These are phyloP conservation scores for Hermaeophaga mercurialis DNA, from an alignment of 2,888 invertebrate species.

Conservation along the genomic window DNA sequence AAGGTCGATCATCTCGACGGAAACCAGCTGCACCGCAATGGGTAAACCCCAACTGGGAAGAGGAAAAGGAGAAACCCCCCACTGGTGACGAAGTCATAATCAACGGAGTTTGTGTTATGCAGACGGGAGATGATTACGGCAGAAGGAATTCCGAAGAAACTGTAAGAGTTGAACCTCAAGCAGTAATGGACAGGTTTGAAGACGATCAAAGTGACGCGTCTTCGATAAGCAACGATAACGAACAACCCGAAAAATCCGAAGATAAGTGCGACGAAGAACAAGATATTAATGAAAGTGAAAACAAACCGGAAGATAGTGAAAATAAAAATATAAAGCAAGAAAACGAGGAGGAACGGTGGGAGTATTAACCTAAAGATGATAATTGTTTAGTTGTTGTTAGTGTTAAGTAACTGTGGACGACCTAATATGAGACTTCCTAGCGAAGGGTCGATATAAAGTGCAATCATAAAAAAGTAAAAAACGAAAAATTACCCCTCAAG, in stretches of 20 bases:
- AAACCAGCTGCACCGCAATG: slow-evolving; percentile 97
- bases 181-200: slow-evolving; percentile 68
- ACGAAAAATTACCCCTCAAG: slow-evolving; percentile 50
- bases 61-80: slow-evolving; percentile 64
- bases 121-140: slow-evolving; percentile 78
- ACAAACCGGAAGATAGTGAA: slow-evolving; percentile 46
- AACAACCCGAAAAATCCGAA: slow-evolving; percentile 37
- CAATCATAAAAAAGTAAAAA: slow-evolving; percentile 53
- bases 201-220: slow-evolving; percentile 62
- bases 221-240: slow-evolving; percentile 52
- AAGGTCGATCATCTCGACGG: slow-evolving; percentile 70
- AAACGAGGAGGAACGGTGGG: slow-evolving; percentile 68
- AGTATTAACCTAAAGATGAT: slow-evolving; percentile 56
- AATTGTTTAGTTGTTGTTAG: slow-evolving; percentile 37
- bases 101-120: slow-evolving; percentile 93
- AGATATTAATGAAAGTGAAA: slow-evolving; percentile 42
- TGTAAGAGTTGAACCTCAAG: slow-evolving; percentile 76
- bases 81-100: slow-evolving; percentile 83
- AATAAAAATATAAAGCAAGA: slow-evolving; percentile 64
- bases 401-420: slow-evolving; percentile 38
- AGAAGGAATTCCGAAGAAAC: slow-evolving; percentile 68
- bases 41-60: slow-evolving; percentile 95
- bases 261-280: slow-evolving; percentile 48
- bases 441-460: slow-evolving; percentile 46
- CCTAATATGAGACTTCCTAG: slow-evolving; percentile 29